These are phyloP conservation scores for Polypedilum vanderplanki DNA, from an alignment of 1,140 invertebrate species.

Conservation along the genomic window DNA sequence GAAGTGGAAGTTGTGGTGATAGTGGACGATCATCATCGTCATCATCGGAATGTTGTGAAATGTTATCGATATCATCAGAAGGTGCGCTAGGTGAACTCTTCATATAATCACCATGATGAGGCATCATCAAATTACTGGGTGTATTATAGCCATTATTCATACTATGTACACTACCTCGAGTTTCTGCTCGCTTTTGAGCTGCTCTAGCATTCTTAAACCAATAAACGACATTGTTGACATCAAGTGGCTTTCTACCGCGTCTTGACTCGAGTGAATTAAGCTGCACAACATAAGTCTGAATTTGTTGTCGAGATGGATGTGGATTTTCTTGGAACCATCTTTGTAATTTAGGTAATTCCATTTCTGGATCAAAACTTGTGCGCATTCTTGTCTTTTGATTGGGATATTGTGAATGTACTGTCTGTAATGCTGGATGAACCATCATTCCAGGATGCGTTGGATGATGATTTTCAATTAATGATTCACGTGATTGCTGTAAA, in stretches of 20 bases:
- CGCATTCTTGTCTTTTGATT: slow-evolving; percentile 86
- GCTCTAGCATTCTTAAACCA: slow-evolving; percentile 98
- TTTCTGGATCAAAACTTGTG: slow-evolving; percentile 89
- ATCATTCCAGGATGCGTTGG: slow-evolving; percentile 38
- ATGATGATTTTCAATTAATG: slow-evolving; percentile 29
- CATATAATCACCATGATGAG: slow-evolving; percentile 40
- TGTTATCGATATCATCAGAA: slow-evolving; percentile 43
- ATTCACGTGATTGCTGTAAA: slow-evolving; percentile 26
- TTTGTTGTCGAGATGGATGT: slow-evolving; percentile 88
- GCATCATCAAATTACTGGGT: slow-evolving; percentile 35
- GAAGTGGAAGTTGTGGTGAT: slow-evolving; percentile 41
- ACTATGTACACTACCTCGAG: slow-evolving; percentile 46
- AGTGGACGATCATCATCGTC: slow-evolving; percentile 41
- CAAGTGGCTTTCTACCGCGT: slow-evolving; percentile 83
- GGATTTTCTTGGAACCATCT: slow-evolving; percentile 94
- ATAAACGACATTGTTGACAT: slow-evolving; percentile 96
- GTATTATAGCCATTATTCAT: slow-evolving; percentile 36
- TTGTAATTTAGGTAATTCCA: slow-evolving; percentile 89
- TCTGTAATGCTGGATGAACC: slow-evolving; percentile 62
- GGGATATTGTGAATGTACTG: slow-evolving; percentile 63
- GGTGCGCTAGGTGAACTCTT: slow-evolving; percentile 43
- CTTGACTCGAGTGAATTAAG: slow-evolving; percentile 87
- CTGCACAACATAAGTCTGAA: slow-evolving; percentile 90
- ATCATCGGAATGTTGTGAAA: slow-evolving; percentile 44
- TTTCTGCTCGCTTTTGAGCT: slow-evolving; percentile 82